Evolutionary conservation across 2,888 invertebrate genomes (phyloP), one percentile per base, ranked within the genome.

Genomic region (Spisula solida): DNA sequence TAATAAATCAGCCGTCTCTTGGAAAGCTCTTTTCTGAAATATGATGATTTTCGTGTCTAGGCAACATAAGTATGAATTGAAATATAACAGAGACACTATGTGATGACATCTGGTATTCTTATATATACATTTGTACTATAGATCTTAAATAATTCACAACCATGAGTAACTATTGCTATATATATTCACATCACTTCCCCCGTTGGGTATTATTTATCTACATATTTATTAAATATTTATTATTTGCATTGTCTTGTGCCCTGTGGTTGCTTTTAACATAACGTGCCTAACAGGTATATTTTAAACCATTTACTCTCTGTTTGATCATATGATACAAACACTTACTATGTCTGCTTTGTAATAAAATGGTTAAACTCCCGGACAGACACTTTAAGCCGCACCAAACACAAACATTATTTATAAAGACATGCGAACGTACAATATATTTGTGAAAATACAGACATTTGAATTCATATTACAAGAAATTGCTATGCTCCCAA

Each of bases 321-420:
- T n/a, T 66, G n/a, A 66, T 66, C 60, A 25, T 6, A 25, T 10
- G 60, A 66, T 66, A 25, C 25, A 25, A 2, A 25, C n/a, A 0
- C 4, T n/a, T 25, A 25, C n/a, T 25, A n/a, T 66, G 20, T 56
- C n/a, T 20, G 25, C 60, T 51, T 8, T 51, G 51, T 16, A 47
- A 12, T 47, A 47, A 47, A 47, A 47, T 47, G 47, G 47, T 47
- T 47, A 47, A 47, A 51, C 51, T 14, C 14, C 51, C 6, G 51
- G 12, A 51, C 25, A 66, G n/a, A 66, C 60, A 66, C 60, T 66
- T 66, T n/a, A 66, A 66, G 25, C n/a, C 51, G 60, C 60, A 66
- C 60, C 25, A 25, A 12, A 25, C 10, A 12, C 25, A 25, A 66
- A 10, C 25, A 66, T 66, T 66, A 66, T 25, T 66, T 66, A 25